Evolutionary conservation across 2,888 invertebrate species (phyloP), one percentile per base, ranked within the genome.

Genomic region (Timema cristinae): DNA sequence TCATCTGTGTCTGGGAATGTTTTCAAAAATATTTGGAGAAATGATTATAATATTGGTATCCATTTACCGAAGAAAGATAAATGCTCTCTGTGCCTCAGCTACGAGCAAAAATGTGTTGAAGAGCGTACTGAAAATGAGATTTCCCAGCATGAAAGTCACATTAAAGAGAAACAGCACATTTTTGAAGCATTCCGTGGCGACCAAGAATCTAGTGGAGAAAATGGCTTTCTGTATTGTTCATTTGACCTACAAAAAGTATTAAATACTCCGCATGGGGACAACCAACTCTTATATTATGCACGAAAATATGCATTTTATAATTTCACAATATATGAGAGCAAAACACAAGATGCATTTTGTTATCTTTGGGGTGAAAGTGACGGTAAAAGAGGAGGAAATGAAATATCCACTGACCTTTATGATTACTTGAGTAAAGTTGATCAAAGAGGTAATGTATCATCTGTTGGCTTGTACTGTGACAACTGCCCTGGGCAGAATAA

Each of bases 251-350:
- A 56, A 16, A 11, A 1, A 13, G 56, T 56, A 1, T 13, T 56
- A 16, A 56, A 56, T 56, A 56, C 13, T 7, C 67, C 67, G 11
- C 15, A 51, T 49, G 67, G 67, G 16, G 67, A 67, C 13, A 67
- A 51, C 32, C 50, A 67, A n/a, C 50, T 49, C 13, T 49, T 67
- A n/a, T 67, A 67, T 75, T 79, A 78, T 71, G 74, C 78, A 48
- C 73, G 78, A 49, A 80, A 79, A 73, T 73, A 79, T 67, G 78
- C 78, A 32, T 76, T 78, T 8, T 79, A 78, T 71, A 80, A 79
- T 76, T 77, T 79, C 49, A 79, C 79, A 6, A 68, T 80, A n/a
- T 79, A 80, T 72, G 78, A 79, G 73, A 76, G 78, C 69, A 78
- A 74, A 61, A 76, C 78, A 73, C 77, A 79, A 76, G 76, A 79